A percentile compares a stretch with the other conserved stretches of the same genome.
Conservation (phyloP, 2,888 invertebrate genomes). For the Acronicta leporina region DNA sequence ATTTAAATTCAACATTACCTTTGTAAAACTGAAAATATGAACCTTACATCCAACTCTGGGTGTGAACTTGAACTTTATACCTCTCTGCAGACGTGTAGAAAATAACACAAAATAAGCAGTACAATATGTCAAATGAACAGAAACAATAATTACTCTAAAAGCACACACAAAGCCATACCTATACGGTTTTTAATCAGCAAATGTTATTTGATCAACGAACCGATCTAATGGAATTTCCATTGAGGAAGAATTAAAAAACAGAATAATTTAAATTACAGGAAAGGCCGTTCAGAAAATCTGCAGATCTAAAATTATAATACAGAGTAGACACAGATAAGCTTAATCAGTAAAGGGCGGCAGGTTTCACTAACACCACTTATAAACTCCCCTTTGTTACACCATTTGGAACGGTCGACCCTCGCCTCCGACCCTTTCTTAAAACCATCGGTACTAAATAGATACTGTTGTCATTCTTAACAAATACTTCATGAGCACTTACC, state of each 20-base stretch:
- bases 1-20: not conserved
- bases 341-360: slow-evolving; percentile 59
- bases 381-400: slow-evolving; percentile 61
- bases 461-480: slow-evolving; percentile 49
- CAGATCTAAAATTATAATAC: slow-evolving; percentile 58
- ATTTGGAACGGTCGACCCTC: slow-evolving; percentile 59
- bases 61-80: not conserved
- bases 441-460: slow-evolving; percentile 45
- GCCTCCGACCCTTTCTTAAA: slow-evolving; percentile 56
- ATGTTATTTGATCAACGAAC: slow-evolving; percentile 37
- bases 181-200: slow-evolving; percentile 43
- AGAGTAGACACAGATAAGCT: slow-evolving; percentile 60
- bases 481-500: slow-evolving; percentile 54
- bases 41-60: not conserved
- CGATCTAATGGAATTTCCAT: slow-evolving; percentile 20
- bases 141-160: slow-evolving; percentile 25
- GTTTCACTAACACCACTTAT: slow-evolving; percentile 65
- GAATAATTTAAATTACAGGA: slow-evolving; percentile 37
- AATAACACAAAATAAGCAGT: not conserved
- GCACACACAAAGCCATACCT: slow-evolving; percentile 11
- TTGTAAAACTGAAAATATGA: slow-evolving; percentile 1
- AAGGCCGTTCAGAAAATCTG: slow-evolving; percentile 16
- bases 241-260: slow-evolving; percentile 33
- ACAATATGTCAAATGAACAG: slow-evolving; percentile 9
- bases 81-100: not conserved